Evolutionary conservation across 2,888 invertebrate genomes (phyloP).

Genomic region (Meghimatium bilineatum): DNA sequence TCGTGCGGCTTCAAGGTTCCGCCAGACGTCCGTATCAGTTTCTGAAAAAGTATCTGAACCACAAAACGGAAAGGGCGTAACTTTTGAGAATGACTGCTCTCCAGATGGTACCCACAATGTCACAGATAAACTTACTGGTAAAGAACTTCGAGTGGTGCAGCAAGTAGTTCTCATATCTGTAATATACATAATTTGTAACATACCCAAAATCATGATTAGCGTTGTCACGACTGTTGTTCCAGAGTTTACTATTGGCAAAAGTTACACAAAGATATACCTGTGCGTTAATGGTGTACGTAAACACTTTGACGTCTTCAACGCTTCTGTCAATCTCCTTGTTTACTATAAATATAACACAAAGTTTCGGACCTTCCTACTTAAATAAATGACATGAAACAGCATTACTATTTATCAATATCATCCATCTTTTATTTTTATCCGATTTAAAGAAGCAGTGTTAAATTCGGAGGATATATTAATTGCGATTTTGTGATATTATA

Average conservation of each 20-base stretch:
- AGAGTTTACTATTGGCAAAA: conserved; percentile 13
- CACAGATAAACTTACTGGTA: background rate
- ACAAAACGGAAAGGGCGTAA: background rate
- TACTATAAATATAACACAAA: conserved; percentile 33
- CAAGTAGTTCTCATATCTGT: conserved; percentile 18
- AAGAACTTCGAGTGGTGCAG: conserved; percentile 8
- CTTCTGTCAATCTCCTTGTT: background rate
- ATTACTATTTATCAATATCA: too few relatives aligned
- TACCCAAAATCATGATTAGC: conserved; percentile 16
- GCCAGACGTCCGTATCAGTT: background rate
- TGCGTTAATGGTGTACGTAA: background rate
- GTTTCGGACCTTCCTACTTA: background rate
- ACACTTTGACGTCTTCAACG: background rate
- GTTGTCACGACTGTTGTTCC: background rate
- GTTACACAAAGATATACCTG: conserved; percentile 17
- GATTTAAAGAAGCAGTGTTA: too few relatives aligned
- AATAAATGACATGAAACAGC: too few relatives aligned
- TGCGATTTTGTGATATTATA: too few relatives aligned
- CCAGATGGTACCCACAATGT: background rate
- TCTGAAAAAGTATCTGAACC: background rate
- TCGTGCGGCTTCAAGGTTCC: background rate
- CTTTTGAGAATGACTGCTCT: background rate
- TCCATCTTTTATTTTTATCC: too few relatives aligned
- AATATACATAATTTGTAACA: conserved; percentile 9
- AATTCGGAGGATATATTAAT: too few relatives aligned